Conservation (phyloP, 2,888 invertebrate species). For the Drosophila hamatofila region DNA sequence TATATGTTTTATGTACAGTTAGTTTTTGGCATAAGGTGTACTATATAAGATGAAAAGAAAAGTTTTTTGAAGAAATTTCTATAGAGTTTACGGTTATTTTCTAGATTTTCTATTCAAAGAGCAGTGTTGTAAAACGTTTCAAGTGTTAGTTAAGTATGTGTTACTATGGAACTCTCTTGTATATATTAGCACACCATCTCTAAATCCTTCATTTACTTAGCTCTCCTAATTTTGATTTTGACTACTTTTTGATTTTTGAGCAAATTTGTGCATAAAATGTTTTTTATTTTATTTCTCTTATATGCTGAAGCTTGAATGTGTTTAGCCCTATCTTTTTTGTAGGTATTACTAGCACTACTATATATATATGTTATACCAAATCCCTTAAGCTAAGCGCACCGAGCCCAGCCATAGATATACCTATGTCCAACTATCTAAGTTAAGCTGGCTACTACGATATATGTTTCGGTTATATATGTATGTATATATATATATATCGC, state of each 20-base stretch:
- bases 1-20: constrained; percentile 58
- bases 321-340: constrained; percentile 35
- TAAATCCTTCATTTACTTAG: constrained; percentile 20
- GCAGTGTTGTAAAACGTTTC: constrained; percentile 36
- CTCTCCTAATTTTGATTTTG: constrained; percentile 28
- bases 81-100: background rate
- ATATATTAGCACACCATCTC: constrained; percentile 18
- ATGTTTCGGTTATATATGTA: constrained; percentile 50
- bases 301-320: constrained; percentile 56
- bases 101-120: constrained; percentile 2
- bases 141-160: constrained; percentile 29
- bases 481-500: constrained; percentile 36
- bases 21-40: constrained; percentile 49
- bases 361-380: constrained; percentile 39
- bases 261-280: constrained; percentile 70
- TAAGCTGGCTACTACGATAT: constrained; percentile 63
- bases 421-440: constrained; percentile 21
- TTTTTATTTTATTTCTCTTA: constrained; percentile 16
- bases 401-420: constrained; percentile 46
- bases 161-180: constrained; percentile 36
- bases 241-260: constrained; percentile 69
- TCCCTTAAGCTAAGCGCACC: constrained; percentile 51
- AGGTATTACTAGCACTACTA: constrained; percentile 50
- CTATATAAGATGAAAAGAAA: constrained; percentile 21
- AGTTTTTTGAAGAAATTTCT: background rate